These are phyloP conservation scores for Bombus cullumanus DNA, from an alignment of 1,140 invertebrate genomes.

Conservation along the genomic window DNA sequence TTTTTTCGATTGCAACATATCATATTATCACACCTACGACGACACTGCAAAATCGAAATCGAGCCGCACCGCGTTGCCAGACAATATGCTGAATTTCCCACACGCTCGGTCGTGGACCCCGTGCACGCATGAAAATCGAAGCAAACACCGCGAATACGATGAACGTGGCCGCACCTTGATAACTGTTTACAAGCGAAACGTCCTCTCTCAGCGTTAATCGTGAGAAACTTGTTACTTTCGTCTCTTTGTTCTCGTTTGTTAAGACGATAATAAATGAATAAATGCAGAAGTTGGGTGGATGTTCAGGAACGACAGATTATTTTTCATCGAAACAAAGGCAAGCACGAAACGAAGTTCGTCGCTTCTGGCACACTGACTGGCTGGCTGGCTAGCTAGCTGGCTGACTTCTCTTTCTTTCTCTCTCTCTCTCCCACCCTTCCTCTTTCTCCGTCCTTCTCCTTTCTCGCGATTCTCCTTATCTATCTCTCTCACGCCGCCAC, in stretches of 20 bases:
- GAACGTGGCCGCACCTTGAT: conserved; percentile 52
- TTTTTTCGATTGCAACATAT: conserved; percentile 38
- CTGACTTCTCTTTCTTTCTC: conserved; percentile 1
- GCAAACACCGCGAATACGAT: conserved; percentile 33
- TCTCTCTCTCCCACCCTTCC: conserved; percentile 10
- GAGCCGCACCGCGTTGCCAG: conserved; percentile 22
- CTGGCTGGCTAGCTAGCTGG: conserved; percentile 47
- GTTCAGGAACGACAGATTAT: conserved; percentile 29
- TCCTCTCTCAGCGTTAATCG: conserved; percentile 43
- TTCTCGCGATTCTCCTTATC: conserved; percentile 13
- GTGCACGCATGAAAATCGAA: conserved; percentile 60
- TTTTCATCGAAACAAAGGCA: conserved; percentile 55
- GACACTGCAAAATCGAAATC: conserved; percentile 6
- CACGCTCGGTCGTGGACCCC: conserved; percentile 41
- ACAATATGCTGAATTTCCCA: conserved; percentile 37
- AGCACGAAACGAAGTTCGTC: conserved; percentile 61
- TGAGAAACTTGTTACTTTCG: background rate
- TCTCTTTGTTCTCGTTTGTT: too few species aligned
- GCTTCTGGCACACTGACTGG: conserved; percentile 69
- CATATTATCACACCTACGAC: conserved; percentile 5
- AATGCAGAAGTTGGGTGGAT: conserved; percentile 25
- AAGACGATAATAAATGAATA: background rate
- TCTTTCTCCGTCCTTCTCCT: conserved; percentile 2
- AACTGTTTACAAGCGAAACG: conserved; percentile 42
- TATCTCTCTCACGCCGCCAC: conserved; percentile 55